Base-by-base conservation (phyloP, 2,888 invertebrate species). In the Apotomis capreana region DNA sequence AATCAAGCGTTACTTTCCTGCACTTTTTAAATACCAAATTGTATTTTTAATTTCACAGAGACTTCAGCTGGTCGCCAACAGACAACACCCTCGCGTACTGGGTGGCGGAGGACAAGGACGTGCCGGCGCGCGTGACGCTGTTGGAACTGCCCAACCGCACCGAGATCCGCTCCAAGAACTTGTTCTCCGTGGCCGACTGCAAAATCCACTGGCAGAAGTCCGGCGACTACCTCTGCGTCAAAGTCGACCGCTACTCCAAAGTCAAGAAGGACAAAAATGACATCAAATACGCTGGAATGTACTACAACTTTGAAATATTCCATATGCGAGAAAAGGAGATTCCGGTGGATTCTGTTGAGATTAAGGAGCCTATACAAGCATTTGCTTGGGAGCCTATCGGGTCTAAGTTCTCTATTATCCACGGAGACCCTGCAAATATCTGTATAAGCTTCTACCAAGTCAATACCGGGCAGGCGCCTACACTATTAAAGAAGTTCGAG, bases 351-450 rank as follows among this genome's bases (percentile, higher is more conserved):
- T 98, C 98, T 10, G 97, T 99, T 1, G 99, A 99, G 89, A 97
- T 98, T 75, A 98, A 99, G 87, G 97, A 97, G 83, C 95, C 97
- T 0, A 97, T 98, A 70, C 96, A 97, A 82, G 98, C 98, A 0
- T 99, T 99, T 84, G 98, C 98, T 0, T 99, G 99, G 99, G 99
- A 99, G 87, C 99, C 99, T 0, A 94, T 98, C 6, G 99, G 99
- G 3, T 97, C 96, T 63, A 99, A 99, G 86, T 99, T 99, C 89
- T 97, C 98, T 0, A 98, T 99, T 70, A 98, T 99, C 76, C 98
- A 99, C 79, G 99, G 99, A 0, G 99, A 99, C 84, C 93, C 94
- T 0, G 94, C 94, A 8, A 97, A 96, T 81, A 96, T 97, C 60
- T 96, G 94, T 80, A 98, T 99, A 37, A 97, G 97, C 82, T 99